Evolutionary conservation across 2,797 vertebrate species (phyloP), one percentile per base, ranked within the genome.

Genomic region (Oophaga sylvatica): DNA sequence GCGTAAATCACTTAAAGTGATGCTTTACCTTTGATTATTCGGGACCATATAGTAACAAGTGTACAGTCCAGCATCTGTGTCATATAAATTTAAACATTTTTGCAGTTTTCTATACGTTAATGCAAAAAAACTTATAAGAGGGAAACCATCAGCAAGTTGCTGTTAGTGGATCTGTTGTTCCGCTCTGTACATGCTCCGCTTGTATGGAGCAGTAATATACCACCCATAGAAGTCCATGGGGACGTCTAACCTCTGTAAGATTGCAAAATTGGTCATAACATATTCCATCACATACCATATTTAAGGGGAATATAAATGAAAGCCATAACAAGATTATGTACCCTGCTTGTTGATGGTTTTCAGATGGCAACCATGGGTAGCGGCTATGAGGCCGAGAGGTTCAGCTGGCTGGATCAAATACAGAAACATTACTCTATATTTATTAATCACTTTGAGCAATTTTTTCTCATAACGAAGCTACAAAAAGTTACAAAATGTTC

Each of bases 1-100:
- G 19, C 79, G 81, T 31, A 17, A 81, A 73, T 57, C 80, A 81
- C 26, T 53, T 5, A 56, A 77, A 77, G 75, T 56, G 45, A 56
- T 6, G 75, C 75, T 56, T n/a, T 45, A 56, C 9, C 75, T 26
- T 77, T 26, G 12, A 53, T 16, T 15, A 48, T 6, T 20, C 13
- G 12, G 45, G 45, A 15, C 41, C 13, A 10, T 75, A 13, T 16
- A 17, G 75, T 26, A 22, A 56, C n/a, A 9, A 56, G 15, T 53
- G n/a, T 26, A 77, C 53, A n/a, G 26, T 56, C 20, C 13, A 53
- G 11, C n/a, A 77, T 77, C 13, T 22, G 12, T 12, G 11, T 10
- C 12, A 13, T 29, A 5, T 31, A 31, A 16, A 4, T 31, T 2
- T 31, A 5, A n/a, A 48, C 41, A 48, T 22, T 45, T 48, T 75